Evolutionary conservation across 2,888 invertebrate species (phyloP).

Genomic region (Lasioglossum villosulum): DNA sequence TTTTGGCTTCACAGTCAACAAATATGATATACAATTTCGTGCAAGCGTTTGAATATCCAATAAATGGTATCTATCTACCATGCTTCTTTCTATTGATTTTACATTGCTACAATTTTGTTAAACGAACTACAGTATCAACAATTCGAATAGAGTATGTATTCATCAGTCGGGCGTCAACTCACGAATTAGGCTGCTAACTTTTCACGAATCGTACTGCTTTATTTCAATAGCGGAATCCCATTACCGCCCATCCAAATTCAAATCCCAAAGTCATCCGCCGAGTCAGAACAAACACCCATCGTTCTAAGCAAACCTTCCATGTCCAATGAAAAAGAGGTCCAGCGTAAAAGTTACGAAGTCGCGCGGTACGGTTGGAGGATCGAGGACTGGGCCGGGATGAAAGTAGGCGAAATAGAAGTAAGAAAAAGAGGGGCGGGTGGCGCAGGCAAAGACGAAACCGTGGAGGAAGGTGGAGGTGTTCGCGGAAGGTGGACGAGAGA

Average conservation of each 20-base stretch:
- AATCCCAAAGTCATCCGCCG: neutral
- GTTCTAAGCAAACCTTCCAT: neutral
- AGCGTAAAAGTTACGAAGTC: slow-evolving; percentile 11
- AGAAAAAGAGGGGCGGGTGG: slow-evolving; percentile 58
- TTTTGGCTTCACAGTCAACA: no score
- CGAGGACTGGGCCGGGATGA: slow-evolving; percentile 57
- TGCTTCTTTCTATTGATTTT: neutral
- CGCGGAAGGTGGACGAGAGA: slow-evolving; percentile 46
- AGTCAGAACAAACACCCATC: neutral
- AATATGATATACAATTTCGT: no score
- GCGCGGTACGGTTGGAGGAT: no score
- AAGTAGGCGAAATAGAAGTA: slow-evolving; percentile 67
- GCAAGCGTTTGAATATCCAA: no score
- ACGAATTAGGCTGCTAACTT: neutral
- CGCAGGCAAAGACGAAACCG: slow-evolving; percentile 23
- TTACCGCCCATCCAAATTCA: neutral
- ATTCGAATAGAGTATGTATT: neutral
- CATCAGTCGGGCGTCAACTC: neutral
- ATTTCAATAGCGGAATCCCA: neutral
- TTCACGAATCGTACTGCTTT: neutral
- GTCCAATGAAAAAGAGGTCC: slow-evolving; percentile 20
- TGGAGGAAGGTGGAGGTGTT: slow-evolving; percentile 48
- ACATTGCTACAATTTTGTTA: neutral
- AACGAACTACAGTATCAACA: no score
- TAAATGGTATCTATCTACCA: no score